phyloP scores from a whole-genome alignment of 2,113 vertebrate genomes.

The Pelecanus crispus region DNA sequence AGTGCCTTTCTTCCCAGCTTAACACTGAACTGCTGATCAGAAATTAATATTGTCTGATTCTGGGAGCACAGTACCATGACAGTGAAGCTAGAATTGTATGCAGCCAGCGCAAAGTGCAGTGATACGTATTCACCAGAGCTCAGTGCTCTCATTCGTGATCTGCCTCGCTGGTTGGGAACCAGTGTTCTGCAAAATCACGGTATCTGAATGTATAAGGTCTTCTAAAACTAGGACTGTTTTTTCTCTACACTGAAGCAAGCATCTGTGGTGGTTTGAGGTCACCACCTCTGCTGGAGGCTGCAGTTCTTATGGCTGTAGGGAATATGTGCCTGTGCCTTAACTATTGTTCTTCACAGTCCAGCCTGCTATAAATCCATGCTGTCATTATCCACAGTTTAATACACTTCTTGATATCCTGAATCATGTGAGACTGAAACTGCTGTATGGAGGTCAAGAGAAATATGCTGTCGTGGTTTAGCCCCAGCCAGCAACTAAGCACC shows the following conservation, averaged over 20 bases:
- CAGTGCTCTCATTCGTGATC: neutral
- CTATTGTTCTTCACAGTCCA: neutral
- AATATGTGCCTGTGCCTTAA: neutral
- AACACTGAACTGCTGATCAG: constrained; percentile 46
- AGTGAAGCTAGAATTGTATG: neutral
- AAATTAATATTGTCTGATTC: constrained; percentile 50
- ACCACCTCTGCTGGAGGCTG: neutral
- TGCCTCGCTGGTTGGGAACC: neutral
- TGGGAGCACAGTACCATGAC: neutral
- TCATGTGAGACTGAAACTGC: neutral
- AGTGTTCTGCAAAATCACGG: neutral
- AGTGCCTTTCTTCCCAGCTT: constrained; percentile 33
- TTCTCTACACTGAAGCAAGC: neutral
- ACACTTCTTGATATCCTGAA: neutral
- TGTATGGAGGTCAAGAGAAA: neutral
- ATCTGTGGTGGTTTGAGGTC: neutral
- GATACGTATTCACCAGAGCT: neutral
- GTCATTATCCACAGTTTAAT: neutral
- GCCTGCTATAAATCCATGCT: neutral
- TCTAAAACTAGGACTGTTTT: neutral
- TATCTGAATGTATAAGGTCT: neutral
- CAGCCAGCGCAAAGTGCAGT: neutral
- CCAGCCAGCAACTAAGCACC: too few species aligned
- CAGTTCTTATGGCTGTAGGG: neutral
- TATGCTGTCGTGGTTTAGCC: too few species aligned